A percentile compares a stretch with the other conserved stretches of the same genome.
Evolutionary conservation across 2,888 invertebrate genomes (phyloP).

Genomic region (Petrolisthes cinctipes): DNA sequence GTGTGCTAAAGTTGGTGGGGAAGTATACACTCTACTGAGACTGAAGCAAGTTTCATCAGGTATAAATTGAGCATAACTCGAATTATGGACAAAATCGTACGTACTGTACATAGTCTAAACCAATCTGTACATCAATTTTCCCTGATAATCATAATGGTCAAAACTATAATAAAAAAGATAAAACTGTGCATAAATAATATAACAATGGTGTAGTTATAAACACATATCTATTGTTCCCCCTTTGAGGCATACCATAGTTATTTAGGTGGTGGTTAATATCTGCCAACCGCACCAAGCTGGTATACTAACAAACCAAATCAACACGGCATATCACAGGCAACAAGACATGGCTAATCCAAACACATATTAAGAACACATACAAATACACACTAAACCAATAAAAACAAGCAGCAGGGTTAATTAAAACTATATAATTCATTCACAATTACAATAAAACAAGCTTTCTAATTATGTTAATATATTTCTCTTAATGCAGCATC

Average conservation of each 20-base stretch:
- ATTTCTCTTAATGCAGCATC: conserved; percentile 3
- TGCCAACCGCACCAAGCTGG: background rate
- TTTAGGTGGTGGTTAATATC: background rate
- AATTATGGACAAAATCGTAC: too few relatives aligned
- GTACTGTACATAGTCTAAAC: too few relatives aligned
- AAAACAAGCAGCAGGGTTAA: conserved; percentile 6
- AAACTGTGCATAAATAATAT: too few relatives aligned
- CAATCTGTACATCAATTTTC: too few relatives aligned
- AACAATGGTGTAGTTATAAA: too few relatives aligned
- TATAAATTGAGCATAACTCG: too few relatives aligned
- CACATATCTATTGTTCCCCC: background rate
- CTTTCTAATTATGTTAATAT: conserved; percentile 7
- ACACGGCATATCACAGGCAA: background rate
- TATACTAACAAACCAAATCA: background rate
- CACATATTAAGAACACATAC: background rate
- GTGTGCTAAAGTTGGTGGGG: too few relatives aligned
- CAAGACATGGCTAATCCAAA: background rate
- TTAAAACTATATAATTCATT: background rate
- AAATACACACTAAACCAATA: conserved; percentile 2
- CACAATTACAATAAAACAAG: background rate
- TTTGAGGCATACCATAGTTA: background rate
- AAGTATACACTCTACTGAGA: too few relatives aligned
- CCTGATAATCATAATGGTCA: too few relatives aligned
- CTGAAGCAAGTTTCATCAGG: too few relatives aligned
- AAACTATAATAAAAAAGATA: too few relatives aligned